These are phyloP conservation scores for Staurois parvus DNA, from an alignment of 2,797 vertebrate species.

Conservation along the genomic window DNA sequence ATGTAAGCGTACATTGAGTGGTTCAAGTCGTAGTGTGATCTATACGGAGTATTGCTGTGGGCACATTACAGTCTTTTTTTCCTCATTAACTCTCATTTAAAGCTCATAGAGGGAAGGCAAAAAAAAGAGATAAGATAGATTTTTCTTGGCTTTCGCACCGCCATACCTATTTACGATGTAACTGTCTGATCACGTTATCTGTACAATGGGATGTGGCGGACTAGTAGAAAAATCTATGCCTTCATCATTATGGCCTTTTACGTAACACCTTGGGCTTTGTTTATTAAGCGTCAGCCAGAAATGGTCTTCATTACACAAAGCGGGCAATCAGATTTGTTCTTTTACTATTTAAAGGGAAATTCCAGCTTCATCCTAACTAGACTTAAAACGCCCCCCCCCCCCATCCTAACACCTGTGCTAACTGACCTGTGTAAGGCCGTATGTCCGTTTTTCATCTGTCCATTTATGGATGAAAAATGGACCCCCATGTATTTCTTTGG, in stretches of 20 bases:
- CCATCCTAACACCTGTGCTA: too few species aligned
- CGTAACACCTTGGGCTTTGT: background rate
- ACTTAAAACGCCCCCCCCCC: too few species aligned
- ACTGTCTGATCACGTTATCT: background rate
- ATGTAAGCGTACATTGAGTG: constrained; percentile 26
- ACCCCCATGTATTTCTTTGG: too few species aligned
- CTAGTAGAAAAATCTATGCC: background rate
- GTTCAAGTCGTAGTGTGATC: constrained; percentile 11
- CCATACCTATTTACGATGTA: background rate
- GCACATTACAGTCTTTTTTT: background rate
- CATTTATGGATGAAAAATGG: too few species aligned
- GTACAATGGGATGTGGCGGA: background rate
- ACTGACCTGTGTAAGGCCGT: too few species aligned
- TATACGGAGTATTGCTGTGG: constrained; percentile 27
- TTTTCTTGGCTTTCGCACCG: background rate
- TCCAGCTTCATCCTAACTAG: too few species aligned
- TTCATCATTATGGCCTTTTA: background rate
- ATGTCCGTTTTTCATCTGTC: too few species aligned
- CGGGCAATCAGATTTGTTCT: too few species aligned
- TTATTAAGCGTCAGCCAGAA: background rate
- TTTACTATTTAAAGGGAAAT: too few species aligned
- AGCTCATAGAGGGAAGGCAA: constrained; percentile 9
- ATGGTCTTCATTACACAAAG: background rate
- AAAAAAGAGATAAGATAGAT: background rate
- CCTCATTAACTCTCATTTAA: constrained; percentile 40